Conservation (phyloP, 2,113 vertebrate species). For the Scomber scombrus region DNA sequence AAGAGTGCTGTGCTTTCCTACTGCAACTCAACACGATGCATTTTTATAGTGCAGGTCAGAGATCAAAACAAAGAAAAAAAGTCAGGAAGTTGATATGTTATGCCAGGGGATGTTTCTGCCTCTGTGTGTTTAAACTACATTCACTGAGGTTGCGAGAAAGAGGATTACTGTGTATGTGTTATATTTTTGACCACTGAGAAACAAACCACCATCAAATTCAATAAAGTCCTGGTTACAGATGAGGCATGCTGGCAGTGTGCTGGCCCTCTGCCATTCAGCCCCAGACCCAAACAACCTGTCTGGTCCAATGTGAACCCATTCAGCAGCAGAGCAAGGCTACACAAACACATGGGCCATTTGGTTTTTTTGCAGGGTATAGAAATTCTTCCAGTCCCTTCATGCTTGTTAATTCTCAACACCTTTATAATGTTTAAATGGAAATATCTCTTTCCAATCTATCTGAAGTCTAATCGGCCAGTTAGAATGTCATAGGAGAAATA, state of each 20-base stretch:
- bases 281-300: slow-evolving; percentile 42
- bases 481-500: no score
- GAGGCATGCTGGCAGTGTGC: slow-evolving; percentile 32
- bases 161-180: slow-evolving; percentile 15
- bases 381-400: not conserved
- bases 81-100: slow-evolving; percentile 34
- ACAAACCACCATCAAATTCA: slow-evolving; percentile 41
- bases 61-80: slow-evolving; percentile 24
- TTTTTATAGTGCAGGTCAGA: slow-evolving; percentile 20
- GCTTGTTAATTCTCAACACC: not conserved
- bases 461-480: no score
- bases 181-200: slow-evolving; percentile 13
- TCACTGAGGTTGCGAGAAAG: not conserved
- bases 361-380: slow-evolving; percentile 21
- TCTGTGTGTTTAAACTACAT: slow-evolving; percentile 34
- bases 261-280: slow-evolving; percentile 25
- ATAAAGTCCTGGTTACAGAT: slow-evolving; percentile 39
- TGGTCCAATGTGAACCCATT: slow-evolving; percentile 39
- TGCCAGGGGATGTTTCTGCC: slow-evolving; percentile 2
- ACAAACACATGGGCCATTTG: slow-evolving; percentile 32
- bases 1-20: slow-evolving; percentile 2
- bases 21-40: not conserved
- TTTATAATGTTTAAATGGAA: not conserved
- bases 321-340: slow-evolving; percentile 17
- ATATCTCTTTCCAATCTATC: not conserved